Percentiles rank a stretch among this genome's conserved stretches.
phyloP scores from a whole-genome alignment of 2,888 invertebrate genomes.

The Acanthosepion lycidas region DNA sequence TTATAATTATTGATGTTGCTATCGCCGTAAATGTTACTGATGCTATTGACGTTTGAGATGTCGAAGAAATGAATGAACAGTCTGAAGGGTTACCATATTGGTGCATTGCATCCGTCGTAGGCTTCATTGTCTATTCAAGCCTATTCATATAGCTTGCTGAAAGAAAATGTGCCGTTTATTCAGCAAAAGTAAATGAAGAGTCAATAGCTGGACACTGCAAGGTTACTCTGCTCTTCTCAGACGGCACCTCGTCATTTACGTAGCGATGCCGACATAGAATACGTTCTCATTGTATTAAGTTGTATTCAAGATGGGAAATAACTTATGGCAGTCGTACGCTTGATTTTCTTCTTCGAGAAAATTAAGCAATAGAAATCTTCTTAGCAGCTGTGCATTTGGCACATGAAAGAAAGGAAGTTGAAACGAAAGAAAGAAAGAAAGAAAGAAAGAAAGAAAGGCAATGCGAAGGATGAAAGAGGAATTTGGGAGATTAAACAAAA shows the following conservation, averaged over 20 bases:
- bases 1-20: background rate
- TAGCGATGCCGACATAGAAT: background rate
- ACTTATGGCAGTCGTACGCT: background rate
- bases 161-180: slow-evolving; percentile 15
- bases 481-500: too few species aligned
- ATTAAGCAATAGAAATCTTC: background rate
- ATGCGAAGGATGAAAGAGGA: too few species aligned
- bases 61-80: background rate
- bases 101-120: background rate
- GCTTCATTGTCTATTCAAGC: background rate
- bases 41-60: background rate
- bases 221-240: background rate
- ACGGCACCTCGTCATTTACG: background rate
- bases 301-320: background rate
- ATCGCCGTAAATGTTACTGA: background rate
- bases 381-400: background rate
- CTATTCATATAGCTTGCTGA: background rate
- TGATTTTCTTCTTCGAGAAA: background rate
- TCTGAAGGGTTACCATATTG: background rate
- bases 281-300: background rate
- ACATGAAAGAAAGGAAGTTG: background rate
- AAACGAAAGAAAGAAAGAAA: background rate
- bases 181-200: background rate
- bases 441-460: background rate
- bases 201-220: background rate